These are phyloP conservation scores for Dendrocincla tyrannina DNA, from an alignment of 2,797 vertebrate species.

Conservation along the genomic window DNA sequence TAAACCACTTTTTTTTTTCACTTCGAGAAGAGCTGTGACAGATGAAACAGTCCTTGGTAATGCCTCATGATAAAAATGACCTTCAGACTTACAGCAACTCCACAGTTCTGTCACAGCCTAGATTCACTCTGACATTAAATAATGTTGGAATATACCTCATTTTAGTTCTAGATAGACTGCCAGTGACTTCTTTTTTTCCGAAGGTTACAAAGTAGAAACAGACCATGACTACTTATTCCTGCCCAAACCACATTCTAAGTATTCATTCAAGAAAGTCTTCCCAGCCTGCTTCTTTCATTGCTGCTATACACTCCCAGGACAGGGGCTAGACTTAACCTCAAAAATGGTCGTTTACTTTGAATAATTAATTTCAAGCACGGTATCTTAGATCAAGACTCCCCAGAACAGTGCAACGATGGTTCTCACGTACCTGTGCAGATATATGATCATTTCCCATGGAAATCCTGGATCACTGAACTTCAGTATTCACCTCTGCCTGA, in stretches of 20 bases:
- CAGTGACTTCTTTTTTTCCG: background rate
- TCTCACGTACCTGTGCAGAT: background rate
- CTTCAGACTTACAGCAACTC: background rate
- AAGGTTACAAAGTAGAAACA: background rate
- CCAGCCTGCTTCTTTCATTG: background rate
- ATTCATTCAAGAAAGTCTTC: background rate
- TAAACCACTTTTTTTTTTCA: background rate
- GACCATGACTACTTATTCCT: background rate
- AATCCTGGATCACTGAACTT: background rate
- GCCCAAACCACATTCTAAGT: background rate
- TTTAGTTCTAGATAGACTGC: background rate
- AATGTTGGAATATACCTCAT: background rate
- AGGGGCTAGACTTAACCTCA: background rate
- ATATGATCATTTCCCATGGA: background rate
- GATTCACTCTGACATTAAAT: background rate
- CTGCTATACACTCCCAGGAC: background rate
- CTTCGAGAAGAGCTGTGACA: background rate
- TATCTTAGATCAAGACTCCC: background rate
- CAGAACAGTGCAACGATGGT: background rate
- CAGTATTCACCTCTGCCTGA: background rate
- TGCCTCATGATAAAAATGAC: background rate
- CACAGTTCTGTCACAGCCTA: background rate
- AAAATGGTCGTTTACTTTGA: background rate
- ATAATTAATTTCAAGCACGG: background rate
- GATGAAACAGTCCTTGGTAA: background rate